Evolutionary conservation across 2,888 invertebrate genomes (phyloP).

Genomic region (Apotomis capreana): DNA sequence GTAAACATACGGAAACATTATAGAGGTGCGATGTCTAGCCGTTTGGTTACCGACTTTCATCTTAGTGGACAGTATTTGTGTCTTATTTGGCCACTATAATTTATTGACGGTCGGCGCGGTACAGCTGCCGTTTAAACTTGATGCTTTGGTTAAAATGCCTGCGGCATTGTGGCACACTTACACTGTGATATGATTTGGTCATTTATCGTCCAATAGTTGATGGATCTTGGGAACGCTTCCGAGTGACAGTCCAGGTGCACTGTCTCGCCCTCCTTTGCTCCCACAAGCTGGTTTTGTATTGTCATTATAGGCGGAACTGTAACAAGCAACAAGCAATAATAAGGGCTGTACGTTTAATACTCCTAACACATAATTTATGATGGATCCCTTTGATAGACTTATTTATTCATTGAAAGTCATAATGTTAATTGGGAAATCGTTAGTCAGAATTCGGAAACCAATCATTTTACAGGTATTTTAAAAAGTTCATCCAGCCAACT

Average conservation of each 20-base stretch:
- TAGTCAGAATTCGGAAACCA: too few relatives aligned
- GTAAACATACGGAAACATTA: constrained; percentile 12
- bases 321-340: constrained; percentile 51
- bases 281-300: constrained; percentile 90
- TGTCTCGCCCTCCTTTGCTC: constrained; percentile 87
- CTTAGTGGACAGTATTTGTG: too few relatives aligned
- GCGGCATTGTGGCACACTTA: constrained; percentile 56
- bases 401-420: too few relatives aligned
- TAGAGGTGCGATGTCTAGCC: neutral
- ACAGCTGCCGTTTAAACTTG: too few relatives aligned
- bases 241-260: constrained; percentile 89
- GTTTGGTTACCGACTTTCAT: neutral
- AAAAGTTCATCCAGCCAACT: too few relatives aligned
- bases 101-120: too few relatives aligned
- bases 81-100: too few relatives aligned
- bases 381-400: too few relatives aligned
- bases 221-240: constrained; percentile 90
- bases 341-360: neutral
- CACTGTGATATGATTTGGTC: constrained; percentile 88
- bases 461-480: too few relatives aligned
- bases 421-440: too few relatives aligned
- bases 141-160: too few relatives aligned
- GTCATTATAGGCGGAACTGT: constrained; percentile 91
- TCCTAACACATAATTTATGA: too few relatives aligned
- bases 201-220: constrained; percentile 90